A percentile compares a stretch with the other conserved stretches of the same genome.
phyloP scores from a whole-genome alignment of 2,797 vertebrate species.

The Pelobates cultripes region DNA sequence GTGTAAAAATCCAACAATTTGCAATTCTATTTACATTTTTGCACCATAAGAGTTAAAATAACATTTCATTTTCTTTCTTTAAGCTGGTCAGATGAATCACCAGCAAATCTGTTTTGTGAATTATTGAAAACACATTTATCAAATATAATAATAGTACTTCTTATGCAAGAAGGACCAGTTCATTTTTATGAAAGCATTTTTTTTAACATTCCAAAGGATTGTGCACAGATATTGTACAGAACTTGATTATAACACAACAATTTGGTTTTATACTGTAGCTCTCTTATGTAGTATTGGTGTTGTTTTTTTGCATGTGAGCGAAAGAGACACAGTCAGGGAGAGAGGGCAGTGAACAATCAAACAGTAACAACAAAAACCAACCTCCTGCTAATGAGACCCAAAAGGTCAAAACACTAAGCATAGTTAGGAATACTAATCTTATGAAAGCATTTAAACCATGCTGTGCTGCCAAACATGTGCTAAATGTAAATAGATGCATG shows the following conservation, averaged over 20 bases:
- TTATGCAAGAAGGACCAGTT: background rate
- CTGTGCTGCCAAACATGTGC: background rate
- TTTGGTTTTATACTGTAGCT: no score
- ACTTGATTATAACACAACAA: background rate
- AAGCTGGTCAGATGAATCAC: conserved; percentile 14
- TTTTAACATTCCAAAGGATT: background rate
- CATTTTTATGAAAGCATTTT: background rate
- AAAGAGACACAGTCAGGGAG: background rate
- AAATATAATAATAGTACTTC: background rate
- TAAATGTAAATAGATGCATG: background rate
- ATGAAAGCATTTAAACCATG: background rate
- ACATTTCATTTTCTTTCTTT: background rate
- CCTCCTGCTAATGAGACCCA: no score
- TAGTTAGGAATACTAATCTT: background rate
- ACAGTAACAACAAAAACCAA: no score
- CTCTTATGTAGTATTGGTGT: background rate
- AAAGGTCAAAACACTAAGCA: background rate
- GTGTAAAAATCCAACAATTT: background rate
- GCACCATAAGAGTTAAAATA: conserved; percentile 3
- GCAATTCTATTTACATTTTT: background rate
- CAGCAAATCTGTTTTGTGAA: background rate
- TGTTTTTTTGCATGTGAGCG: background rate
- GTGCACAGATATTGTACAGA: background rate
- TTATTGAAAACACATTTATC: conserved; percentile 32
- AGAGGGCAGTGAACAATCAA: no score